Percentiles rank a stretch among this genome's conserved stretches.
These are phyloP conservation scores for Oegoconia quadripuncta DNA, from an alignment of 2,888 invertebrate genomes.

Conservation along the genomic window DNA sequence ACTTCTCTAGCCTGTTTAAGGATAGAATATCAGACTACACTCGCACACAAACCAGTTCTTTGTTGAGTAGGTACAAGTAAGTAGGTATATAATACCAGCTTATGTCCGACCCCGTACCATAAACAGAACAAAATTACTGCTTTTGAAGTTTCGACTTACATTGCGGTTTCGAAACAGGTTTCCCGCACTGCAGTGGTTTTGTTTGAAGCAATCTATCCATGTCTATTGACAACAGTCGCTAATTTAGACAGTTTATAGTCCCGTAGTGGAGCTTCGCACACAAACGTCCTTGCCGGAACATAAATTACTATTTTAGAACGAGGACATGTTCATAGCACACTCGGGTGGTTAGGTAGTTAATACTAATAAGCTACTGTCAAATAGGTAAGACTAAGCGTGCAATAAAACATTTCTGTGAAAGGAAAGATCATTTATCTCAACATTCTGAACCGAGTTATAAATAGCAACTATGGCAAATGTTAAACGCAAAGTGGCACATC, in stretches of 20 bases:
- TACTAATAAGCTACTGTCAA: no score
- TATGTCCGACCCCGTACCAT: constrained; percentile 35
- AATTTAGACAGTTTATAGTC: constrained; percentile 26
- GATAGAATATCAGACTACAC: constrained; percentile 40
- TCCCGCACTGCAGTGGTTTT: constrained; percentile 23
- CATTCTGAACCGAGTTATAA: not conserved
- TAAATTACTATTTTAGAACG: constrained; percentile 45
- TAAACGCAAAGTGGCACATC: constrained; percentile 7
- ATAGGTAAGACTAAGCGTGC: not conserved
- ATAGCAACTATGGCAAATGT: constrained; percentile 1
- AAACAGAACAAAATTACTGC: constrained; percentile 27
- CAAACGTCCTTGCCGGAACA: constrained; percentile 33
- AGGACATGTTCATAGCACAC: constrained; percentile 34
- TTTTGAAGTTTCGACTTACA: constrained; percentile 33
- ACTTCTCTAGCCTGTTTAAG: constrained; percentile 28
- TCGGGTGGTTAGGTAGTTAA: constrained; percentile 17
- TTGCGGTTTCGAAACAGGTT: constrained; percentile 24
- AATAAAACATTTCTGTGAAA: not conserved
- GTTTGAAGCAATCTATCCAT: constrained; percentile 32
- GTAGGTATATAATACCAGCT: constrained; percentile 25
- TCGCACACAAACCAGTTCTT: constrained; percentile 51
- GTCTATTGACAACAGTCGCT: constrained; percentile 31
- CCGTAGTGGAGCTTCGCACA: constrained; percentile 25
- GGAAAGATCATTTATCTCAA: not conserved
- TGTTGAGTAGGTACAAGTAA: constrained; percentile 31